Base-by-base conservation (phyloP, 1,140 invertebrate genomes). In the Linepithema humile region DNA sequence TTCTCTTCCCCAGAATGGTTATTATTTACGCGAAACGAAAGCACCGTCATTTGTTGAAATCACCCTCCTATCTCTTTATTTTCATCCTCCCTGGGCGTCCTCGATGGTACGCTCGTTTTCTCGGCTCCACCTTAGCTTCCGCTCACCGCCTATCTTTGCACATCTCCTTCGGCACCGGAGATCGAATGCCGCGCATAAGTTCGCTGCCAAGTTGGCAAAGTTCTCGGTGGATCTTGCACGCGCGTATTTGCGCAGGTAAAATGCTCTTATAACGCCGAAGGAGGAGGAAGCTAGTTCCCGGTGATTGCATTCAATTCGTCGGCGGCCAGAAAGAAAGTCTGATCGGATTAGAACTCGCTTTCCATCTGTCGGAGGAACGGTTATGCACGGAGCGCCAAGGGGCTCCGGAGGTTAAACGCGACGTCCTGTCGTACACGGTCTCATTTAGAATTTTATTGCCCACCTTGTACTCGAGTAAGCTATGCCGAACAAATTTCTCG, bases 291-390 rank as follows among this genome's bases (percentile, higher is more conserved):
- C 65, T 78, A 84, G 75, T 60, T 80, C 50, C 9, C 75, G 64
- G 75, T 84, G 75, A 84, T 84, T 84, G 83, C 83, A 84, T 84
- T 84, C 83, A 80, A 84, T 84, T 84, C 75, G 74, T 78, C 72
- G 82, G 45, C 64, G 64, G 38, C 50, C 48, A 78, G 83, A 84
- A 84, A 84, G 75, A 84, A 80, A 80, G 48, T 67, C 74, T 69
- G 75, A 80, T 80, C 65, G 83, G 83, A 84, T 84, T 70, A 80
- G 62, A 84, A 65, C 75, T 80, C 59, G 78, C 82, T 84, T 78
- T 80, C 60, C 82, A 67, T 84, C 82, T 77, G 64, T 26, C 38
- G 29, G 60, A 78, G 73, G 23, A 45, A 78, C 20, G 60, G 73
- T 84, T 84, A 78, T 78, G 12, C 48, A 26, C 59, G 73, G 78